Base-by-base conservation (phyloP, 2,888 invertebrate species). In the Eledona agricola region DNA sequence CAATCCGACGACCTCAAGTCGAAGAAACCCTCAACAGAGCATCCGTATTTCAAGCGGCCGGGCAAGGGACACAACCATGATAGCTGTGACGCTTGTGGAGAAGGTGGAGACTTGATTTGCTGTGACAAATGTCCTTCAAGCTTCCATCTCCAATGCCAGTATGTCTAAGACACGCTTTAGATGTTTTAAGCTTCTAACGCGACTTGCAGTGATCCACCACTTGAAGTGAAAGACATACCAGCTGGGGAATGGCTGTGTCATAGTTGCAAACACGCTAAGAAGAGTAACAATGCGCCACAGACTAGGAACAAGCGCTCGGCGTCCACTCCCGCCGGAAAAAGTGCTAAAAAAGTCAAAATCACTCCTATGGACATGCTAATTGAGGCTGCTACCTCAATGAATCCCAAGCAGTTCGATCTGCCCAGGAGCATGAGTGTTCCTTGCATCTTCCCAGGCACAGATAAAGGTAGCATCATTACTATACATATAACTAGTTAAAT, bases 141-240 rank as follows among this genome's bases (percentile, higher is more conserved):
- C 57, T 98, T 97, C 78, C 97, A 98, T 79, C 81, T 96, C 51
- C 87, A 90, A 64, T 98, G 97, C 85, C 94, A 96, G 95, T 96
- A 78, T 81, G 64, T 49, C 16, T 45, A 12, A 50, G 11, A 11
- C 11, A 19, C 17, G 40, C 13, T 11, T 45, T 35, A 10, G 6
- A 51, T 40, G 6, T 17, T 31, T 26, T 13, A 42, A 23, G 16
- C 15, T 12, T 38, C 13, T 16, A 23, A 31, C 12, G 9, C 50
- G 11, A n/a, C 40, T 65, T 66, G 37, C 20, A 95, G 95, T 79
- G 92, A 96, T 78, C 98, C 97, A 1, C 96, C 97, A 0, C 76
- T 98, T 43, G 89, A 89, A 51, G 91, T 91, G 69, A 86, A 88
- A 60, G 93, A 95, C 70, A 90, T 96, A 60, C 96, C 96, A 0